Evolutionary conservation across 2,797 vertebrate genomes (phyloP).

Genomic region (Pangasius sanitwongsei): DNA sequence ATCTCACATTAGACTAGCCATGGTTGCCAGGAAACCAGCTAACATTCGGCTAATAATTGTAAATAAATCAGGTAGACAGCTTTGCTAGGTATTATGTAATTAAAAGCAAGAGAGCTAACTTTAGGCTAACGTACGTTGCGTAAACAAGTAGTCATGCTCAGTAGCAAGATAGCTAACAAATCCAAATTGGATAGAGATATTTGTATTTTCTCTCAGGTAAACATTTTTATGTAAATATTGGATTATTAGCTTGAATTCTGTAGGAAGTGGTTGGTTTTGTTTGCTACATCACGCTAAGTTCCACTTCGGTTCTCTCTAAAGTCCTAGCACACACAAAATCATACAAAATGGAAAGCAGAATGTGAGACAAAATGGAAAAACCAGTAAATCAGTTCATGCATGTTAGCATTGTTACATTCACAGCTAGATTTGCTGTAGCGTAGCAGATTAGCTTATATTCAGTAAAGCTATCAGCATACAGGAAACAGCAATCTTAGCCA

Average conservation of each 20-base stretch:
- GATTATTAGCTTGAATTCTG: not conserved
- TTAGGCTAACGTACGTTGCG: not conserved
- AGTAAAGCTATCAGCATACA: constrained; percentile 24
- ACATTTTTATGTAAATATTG: not conserved
- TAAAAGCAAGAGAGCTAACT: not conserved
- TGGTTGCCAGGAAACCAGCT: not conserved
- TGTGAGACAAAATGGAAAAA: not conserved
- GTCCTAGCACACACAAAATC: not conserved
- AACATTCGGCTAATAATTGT: not conserved
- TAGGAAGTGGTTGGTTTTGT: too few relatives aligned
- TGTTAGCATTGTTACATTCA: not conserved
- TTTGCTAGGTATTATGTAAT: not conserved
- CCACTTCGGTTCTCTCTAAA: not conserved
- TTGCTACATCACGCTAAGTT: too few relatives aligned
- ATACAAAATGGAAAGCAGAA: constrained; percentile 11
- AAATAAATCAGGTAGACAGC: not conserved
- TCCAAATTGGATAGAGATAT: not conserved
- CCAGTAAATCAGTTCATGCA: constrained; percentile 31
- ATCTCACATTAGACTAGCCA: not conserved
- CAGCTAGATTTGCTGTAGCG: constrained; percentile 23
- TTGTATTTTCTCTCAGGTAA: not conserved
- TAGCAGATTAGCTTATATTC: constrained; percentile 23
- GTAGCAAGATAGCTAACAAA: not conserved
- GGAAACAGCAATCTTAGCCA: constrained; percentile 37
- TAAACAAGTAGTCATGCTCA: not conserved